Conservation (phyloP, 2,797 vertebrate species). For the Megaceryle alcyon region DNA sequence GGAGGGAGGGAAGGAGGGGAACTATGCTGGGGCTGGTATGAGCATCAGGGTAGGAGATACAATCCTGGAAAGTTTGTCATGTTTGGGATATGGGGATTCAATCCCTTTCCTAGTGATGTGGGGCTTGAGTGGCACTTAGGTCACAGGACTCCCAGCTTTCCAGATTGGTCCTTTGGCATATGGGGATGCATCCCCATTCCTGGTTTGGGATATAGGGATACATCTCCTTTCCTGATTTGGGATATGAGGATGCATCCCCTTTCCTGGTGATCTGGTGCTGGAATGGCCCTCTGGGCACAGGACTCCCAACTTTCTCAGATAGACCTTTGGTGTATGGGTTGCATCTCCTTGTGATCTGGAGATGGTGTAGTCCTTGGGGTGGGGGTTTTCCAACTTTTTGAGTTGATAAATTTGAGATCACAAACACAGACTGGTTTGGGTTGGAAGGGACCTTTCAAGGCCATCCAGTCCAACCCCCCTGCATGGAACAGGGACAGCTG, state of each 20-base stretch:
- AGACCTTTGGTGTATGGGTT: background rate
- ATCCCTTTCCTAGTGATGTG: background rate
- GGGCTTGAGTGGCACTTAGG: background rate
- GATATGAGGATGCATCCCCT: background rate
- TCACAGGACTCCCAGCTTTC: background rate
- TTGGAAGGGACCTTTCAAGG: no score
- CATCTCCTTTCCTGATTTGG: background rate
- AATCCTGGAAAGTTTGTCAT: background rate
- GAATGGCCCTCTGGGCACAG: background rate
- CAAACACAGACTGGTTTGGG: no score
- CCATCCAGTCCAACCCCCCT: no score
- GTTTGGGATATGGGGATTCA: background rate
- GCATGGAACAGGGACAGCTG: no score
- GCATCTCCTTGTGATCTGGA: background rate
- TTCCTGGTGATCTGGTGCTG: background rate
- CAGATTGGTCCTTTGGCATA: background rate
- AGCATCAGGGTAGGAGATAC: background rate
- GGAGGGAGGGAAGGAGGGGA: background rate
- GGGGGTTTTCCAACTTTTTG: background rate
- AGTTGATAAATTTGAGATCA: background rate
- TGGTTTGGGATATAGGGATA: background rate
- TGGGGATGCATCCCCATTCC: background rate
- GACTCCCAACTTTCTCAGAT: background rate
- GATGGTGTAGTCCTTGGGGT: background rate
- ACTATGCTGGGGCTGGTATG: background rate